Conservation (phyloP, 2,888 invertebrate genomes). For the Dryadula phaetusa region DNA sequence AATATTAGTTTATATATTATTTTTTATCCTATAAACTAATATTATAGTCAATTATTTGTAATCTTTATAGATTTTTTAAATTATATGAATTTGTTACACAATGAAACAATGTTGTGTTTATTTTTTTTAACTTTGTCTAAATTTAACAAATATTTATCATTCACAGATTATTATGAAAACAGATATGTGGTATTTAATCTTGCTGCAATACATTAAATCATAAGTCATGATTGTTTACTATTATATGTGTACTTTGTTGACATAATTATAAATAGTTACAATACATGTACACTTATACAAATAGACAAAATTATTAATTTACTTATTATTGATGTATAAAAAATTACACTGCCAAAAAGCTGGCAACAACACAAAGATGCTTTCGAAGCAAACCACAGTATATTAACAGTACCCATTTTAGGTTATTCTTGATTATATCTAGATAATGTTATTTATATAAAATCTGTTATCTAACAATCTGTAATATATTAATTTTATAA, state of each 20-base stretch:
- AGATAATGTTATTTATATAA: neutral
- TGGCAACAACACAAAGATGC: neutral
- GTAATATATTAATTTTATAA: neutral
- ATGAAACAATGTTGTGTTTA: neutral
- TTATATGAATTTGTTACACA: neutral
- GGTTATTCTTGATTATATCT: neutral
- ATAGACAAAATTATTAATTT: neutral
- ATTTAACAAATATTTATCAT: constrained; percentile 7
- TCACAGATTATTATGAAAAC: constrained; percentile 28
- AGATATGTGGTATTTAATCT: constrained; percentile 35
- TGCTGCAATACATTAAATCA: constrained; percentile 44
- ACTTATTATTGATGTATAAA: neutral
- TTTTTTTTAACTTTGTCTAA: neutral
- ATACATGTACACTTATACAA: constrained; percentile 56
- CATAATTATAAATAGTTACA: constrained; percentile 70
- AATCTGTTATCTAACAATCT: neutral
- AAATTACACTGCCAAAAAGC: neutral
- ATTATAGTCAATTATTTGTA: neutral
- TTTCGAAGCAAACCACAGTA: neutral
- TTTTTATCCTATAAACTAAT: neutral
- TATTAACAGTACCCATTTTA: neutral
- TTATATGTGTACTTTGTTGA: constrained; percentile 67
- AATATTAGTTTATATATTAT: too few species aligned
- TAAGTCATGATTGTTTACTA: constrained; percentile 77
- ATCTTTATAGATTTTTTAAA: neutral